Conservation (phyloP, 2,113 vertebrate species). For the Chitala chitala region DNA sequence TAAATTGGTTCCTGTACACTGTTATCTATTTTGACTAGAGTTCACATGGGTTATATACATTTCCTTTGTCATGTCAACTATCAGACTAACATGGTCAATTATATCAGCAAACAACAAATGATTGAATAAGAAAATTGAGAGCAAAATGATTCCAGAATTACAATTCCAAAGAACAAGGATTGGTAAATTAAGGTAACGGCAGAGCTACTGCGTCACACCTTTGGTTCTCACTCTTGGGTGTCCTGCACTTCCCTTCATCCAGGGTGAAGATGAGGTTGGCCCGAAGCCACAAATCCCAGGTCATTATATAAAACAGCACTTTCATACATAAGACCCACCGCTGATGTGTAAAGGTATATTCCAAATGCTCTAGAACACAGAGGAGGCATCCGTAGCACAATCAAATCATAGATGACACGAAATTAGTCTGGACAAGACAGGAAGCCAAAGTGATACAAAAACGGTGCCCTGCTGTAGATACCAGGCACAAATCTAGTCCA, state of each 20-base stretch:
- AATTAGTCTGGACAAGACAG: slow-evolving; percentile 1
- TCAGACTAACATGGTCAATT: neutral
- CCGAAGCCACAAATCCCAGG: slow-evolving; percentile 31
- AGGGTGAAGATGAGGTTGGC: slow-evolving; percentile 29
- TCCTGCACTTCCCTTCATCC: neutral
- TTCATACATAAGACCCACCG: slow-evolving; percentile 39
- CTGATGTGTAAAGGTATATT: slow-evolving; percentile 17
- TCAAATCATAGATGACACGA: neutral
- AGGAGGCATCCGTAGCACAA: neutral
- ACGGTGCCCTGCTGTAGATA: slow-evolving; percentile 18
- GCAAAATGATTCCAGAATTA: neutral
- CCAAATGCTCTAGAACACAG: neutral
- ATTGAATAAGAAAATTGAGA: neutral
- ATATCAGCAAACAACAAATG: neutral
- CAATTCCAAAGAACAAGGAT: neutral
- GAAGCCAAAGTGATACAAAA: slow-evolving; percentile 18
- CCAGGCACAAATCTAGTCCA: neutral
- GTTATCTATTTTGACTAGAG: neutral
- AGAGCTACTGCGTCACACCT: neutral
- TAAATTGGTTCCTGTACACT: neutral
- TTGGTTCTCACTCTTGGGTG: neutral
- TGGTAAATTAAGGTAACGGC: neutral
- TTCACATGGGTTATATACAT: neutral
- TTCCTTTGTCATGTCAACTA: neutral
- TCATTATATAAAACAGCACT: slow-evolving; percentile 35